Percentiles rank a stretch among this genome's conserved stretches.
These are phyloP conservation scores for Drosophila anomelani DNA, from an alignment of 2,888 invertebrate species.

Conservation along the genomic window DNA sequence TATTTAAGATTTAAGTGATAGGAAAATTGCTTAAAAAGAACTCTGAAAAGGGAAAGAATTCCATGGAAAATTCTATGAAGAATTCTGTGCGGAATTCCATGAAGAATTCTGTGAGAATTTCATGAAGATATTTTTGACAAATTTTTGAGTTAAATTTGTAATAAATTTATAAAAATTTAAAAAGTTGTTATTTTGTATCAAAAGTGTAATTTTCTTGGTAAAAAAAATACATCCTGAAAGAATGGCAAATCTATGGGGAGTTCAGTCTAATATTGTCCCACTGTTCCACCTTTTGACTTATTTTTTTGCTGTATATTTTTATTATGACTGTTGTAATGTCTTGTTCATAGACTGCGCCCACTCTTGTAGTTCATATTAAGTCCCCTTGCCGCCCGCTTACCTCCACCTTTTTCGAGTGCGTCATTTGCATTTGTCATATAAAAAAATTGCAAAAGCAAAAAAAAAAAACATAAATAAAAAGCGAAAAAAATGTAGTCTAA, in stretches of 20 bases:
- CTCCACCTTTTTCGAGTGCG: slow-evolving; percentile 46
- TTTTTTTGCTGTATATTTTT: slow-evolving; percentile 2
- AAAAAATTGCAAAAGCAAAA: slow-evolving; percentile 3
- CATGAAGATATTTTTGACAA: no score
- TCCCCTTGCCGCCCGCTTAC: not conserved
- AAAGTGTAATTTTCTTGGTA: no score
- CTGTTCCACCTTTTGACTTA: slow-evolving; percentile 19
- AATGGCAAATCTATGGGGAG: no score
- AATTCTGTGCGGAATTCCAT: no score
- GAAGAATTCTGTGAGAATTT: no score
- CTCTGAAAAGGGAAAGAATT: not conserved
- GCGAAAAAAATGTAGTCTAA: not conserved
- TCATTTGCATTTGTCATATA: slow-evolving; percentile 75
- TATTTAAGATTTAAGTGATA: no score
- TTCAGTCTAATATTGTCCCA: not conserved
- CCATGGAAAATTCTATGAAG: no score
- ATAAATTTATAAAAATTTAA: no score
- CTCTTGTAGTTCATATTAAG: slow-evolving; percentile 47
- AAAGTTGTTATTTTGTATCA: no score
- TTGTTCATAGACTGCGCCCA: slow-evolving; percentile 52
- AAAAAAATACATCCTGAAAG: no score
- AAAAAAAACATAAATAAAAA: slow-evolving; percentile 3
- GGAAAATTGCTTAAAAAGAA: no score
- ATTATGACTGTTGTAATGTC: slow-evolving; percentile 23
- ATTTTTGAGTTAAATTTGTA: no score